These are phyloP conservation scores for Zaprionus ghesquierei DNA, from an alignment of 1,140 invertebrate genomes.

Conservation along the genomic window DNA sequence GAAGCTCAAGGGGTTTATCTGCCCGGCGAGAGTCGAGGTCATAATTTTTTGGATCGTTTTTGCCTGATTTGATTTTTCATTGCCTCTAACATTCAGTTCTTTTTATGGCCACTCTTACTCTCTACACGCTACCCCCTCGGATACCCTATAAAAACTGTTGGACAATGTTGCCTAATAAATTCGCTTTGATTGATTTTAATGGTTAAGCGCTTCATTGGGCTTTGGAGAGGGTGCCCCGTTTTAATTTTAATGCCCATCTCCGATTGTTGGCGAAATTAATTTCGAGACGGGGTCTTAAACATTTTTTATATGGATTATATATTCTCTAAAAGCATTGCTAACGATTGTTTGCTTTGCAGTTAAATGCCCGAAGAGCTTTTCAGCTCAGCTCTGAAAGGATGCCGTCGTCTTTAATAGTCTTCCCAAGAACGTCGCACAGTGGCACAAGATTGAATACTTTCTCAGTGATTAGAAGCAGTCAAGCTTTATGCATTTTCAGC, in stretches of 20 bases:
- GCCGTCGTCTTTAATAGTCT: constrained; percentile 14
- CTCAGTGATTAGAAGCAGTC: neutral
- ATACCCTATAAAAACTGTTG: constrained; percentile 35
- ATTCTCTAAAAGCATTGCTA: constrained; percentile 76
- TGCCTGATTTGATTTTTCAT: constrained; percentile 79
- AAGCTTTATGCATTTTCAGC: neutral
- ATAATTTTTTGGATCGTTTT: constrained; percentile 69
- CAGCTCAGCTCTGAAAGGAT: constrained; percentile 62
- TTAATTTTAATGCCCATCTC: constrained; percentile 41
- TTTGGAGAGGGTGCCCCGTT: constrained; percentile 45
- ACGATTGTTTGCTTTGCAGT: constrained; percentile 73
- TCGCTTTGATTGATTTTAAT: constrained; percentile 82
- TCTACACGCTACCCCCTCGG: constrained; percentile 5
- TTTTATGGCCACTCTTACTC: constrained; percentile 67
- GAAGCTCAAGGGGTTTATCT: constrained; percentile 63
- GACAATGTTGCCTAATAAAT: constrained; percentile 76
- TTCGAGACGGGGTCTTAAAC: constrained; percentile 70
- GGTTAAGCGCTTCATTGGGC: constrained; percentile 79
- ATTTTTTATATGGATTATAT: constrained; percentile 67
- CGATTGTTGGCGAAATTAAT: constrained; percentile 79
- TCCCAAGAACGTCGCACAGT: constrained; percentile 29
- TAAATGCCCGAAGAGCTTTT: constrained; percentile 64
- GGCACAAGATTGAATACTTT: neutral
- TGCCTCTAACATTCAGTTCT: constrained; percentile 44
- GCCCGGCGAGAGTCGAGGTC: constrained; percentile 60